Evolutionary conservation across 2,888 invertebrate genomes (phyloP).

Genomic region (Cheilosia variabilis): DNA sequence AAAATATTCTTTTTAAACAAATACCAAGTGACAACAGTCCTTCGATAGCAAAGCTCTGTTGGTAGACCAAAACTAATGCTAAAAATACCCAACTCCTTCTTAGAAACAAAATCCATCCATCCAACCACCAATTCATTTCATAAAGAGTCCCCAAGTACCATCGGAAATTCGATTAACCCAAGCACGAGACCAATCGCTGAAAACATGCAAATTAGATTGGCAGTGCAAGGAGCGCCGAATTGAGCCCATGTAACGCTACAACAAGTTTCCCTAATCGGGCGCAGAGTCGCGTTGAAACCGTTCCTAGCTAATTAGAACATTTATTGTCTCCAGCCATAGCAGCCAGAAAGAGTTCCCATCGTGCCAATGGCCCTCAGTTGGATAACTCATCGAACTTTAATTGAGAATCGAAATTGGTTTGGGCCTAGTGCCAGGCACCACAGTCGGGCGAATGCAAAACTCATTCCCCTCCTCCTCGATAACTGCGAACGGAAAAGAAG

Average conservation of each 20-base stretch:
- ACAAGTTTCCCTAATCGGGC: not conserved
- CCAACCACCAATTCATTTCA: not conserved
- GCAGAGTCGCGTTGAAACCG: slow-evolving; percentile 46
- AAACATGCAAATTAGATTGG: slow-evolving; percentile 40
- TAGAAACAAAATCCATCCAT: no score
- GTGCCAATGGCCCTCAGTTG: slow-evolving; percentile 38
- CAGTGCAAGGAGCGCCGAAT: not conserved
- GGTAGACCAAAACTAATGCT: no score
- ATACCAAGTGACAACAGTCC: no score
- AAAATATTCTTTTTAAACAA: no score
- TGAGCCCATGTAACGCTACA: slow-evolving; percentile 5
- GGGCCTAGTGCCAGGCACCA: slow-evolving; percentile 64
- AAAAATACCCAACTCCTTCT: no score
- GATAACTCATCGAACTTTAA: slow-evolving; percentile 69
- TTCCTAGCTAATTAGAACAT: slow-evolving; percentile 62
- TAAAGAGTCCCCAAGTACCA: not conserved
- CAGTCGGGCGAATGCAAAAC: not conserved
- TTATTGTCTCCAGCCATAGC: slow-evolving; percentile 36
- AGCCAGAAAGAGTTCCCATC: slow-evolving; percentile 42
- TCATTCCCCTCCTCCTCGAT: not conserved
- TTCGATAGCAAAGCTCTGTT: no score
- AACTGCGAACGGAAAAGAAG: slow-evolving; percentile 3
- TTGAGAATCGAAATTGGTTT: slow-evolving; percentile 68
- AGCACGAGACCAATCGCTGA: slow-evolving; percentile 16
- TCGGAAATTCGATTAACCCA: slow-evolving; percentile 29